Evolutionary conservation across 2,888 invertebrate genomes (phyloP).

Genomic region (Polydrusus pterygomalis): DNA sequence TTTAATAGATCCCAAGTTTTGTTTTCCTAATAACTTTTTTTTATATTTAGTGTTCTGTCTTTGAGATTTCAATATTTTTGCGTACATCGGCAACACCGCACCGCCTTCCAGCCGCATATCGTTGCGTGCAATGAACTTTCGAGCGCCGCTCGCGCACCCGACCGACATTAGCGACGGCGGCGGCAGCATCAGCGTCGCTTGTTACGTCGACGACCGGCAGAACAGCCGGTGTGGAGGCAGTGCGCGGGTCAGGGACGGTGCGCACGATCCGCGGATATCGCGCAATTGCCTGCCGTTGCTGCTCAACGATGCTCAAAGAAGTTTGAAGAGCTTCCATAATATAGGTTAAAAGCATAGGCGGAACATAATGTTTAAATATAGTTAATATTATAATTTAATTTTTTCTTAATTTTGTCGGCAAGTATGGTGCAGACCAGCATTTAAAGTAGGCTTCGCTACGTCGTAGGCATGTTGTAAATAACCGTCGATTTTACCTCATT

Average conservation of each 20-base stretch:
- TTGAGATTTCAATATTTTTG: background rate
- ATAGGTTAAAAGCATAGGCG: slow-evolving; percentile 25
- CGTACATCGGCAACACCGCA: slow-evolving; percentile 38
- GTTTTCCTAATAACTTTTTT: too few species aligned
- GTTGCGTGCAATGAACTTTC: slow-evolving; percentile 68
- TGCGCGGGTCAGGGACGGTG: slow-evolving; percentile 58
- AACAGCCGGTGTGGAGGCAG: slow-evolving; percentile 53
- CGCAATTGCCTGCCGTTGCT: slow-evolving; percentile 39
- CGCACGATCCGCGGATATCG: slow-evolving; percentile 45
- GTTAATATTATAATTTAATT: background rate
- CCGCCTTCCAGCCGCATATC: slow-evolving; percentile 66
- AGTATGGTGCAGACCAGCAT: too few species aligned
- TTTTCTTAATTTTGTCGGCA: too few species aligned
- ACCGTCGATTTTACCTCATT: too few species aligned
- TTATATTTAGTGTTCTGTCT: too few species aligned
- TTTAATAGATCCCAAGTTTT: too few species aligned
- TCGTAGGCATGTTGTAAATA: too few species aligned
- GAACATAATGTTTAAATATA: background rate
- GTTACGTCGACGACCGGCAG: slow-evolving; percentile 50
- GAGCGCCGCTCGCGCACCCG: slow-evolving; percentile 53
- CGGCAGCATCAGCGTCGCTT: slow-evolving; percentile 42
- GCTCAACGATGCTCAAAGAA: slow-evolving; percentile 27
- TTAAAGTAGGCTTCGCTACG: too few species aligned
- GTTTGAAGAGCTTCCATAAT: slow-evolving; percentile 28
- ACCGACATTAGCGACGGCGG: slow-evolving; percentile 55